phyloP scores from a whole-genome alignment of 2,888 invertebrate genomes.

The Sinohyriopsis cumingii region DNA sequence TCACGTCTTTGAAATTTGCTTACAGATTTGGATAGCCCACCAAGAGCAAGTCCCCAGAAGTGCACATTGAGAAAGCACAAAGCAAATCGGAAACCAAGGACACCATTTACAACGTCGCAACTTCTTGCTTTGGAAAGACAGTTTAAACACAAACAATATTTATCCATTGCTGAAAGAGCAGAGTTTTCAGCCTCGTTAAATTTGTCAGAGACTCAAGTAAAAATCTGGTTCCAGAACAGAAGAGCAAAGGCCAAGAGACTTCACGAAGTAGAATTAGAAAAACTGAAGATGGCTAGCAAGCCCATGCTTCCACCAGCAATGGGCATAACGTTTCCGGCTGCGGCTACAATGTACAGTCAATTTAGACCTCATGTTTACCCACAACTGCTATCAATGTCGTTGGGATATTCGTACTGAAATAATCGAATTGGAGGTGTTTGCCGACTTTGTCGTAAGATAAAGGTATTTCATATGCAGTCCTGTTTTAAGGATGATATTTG shows the following conservation, averaged over 20 bases:
- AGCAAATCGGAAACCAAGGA: constrained; percentile 93
- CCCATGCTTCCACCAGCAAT: constrained; percentile 79
- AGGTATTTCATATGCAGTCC: too few relatives aligned
- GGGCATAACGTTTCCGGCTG: constrained; percentile 58
- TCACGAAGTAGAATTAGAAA: constrained; percentile 96
- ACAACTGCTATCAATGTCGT: too few relatives aligned
- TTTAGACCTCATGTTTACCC: too few relatives aligned
- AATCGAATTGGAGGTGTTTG: too few relatives aligned
- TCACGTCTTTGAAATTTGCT: constrained; percentile 5
- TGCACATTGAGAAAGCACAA: constrained; percentile 89
- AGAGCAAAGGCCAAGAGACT: constrained; percentile 95
- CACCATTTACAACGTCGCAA: constrained; percentile 97
- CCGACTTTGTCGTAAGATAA: too few relatives aligned
- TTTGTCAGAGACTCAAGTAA: constrained; percentile 89
- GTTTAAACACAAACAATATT: constrained; percentile 93
- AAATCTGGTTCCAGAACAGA: constrained; percentile 69
- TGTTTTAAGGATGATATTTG: too few relatives aligned
- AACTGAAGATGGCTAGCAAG: constrained; percentile 88
- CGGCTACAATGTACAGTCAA: constrained; percentile 47
- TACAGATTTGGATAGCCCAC: constrained; percentile 52
- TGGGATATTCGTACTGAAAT: too few relatives aligned
- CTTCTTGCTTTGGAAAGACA: constrained; percentile 92
- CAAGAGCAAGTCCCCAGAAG: constrained; percentile 66
- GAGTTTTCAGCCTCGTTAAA: constrained; percentile 93
- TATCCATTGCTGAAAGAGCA: constrained; percentile 94